Base-by-base conservation (phyloP, 2,113 vertebrate species). In the Hemichromis elongatus region DNA sequence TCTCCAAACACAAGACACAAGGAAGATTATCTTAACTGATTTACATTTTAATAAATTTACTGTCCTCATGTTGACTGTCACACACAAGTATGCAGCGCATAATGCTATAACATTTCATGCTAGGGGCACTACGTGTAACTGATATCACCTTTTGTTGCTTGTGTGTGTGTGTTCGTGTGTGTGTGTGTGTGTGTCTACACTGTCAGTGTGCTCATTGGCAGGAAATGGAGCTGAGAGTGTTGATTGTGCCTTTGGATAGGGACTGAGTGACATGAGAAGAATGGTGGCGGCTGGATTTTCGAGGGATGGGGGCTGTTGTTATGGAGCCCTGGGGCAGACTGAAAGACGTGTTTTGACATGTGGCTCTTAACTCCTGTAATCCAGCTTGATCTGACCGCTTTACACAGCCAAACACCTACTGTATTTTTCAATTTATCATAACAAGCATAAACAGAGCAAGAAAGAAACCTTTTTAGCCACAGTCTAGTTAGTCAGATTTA, bases 291-390 rank as follows among this genome's bases (percentile, higher is more conserved):
- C 70, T 87, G 84, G 79, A 70, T 87, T 81, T 87, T 54, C 10
- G 10, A 75, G 70, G 45, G 70, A 90, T 86, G 77, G 52, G 66
- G 86, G 84, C 18, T 93, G 86, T 90, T 94, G 91, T 92, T 93
- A 21, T 92, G 91, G 89, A 80, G 80, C 89, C 89, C 73, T 28
- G 5, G 63, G 88, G 88, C 84, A 81, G 83, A 88, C 75, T 91
- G 89, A 91, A 82, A 86, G 91, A 88, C 86, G 7, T 90, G 92
- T 94, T 93, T 89, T 92, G 91, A 94, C 89, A 90, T 82, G 93
- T 79, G 87, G 83, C 86, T 81, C 85, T 91, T 93, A 82, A 91
- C 90, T 88, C 85, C 52, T 78, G 59, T 90, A 93, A 93, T 93
- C 79, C 88, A 82, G 79, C 47, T 84, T 80, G 79, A 89, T 90